Base-by-base conservation (phyloP, 1,140 invertebrate genomes). In the Ceratosolen fusciceps region DNA sequence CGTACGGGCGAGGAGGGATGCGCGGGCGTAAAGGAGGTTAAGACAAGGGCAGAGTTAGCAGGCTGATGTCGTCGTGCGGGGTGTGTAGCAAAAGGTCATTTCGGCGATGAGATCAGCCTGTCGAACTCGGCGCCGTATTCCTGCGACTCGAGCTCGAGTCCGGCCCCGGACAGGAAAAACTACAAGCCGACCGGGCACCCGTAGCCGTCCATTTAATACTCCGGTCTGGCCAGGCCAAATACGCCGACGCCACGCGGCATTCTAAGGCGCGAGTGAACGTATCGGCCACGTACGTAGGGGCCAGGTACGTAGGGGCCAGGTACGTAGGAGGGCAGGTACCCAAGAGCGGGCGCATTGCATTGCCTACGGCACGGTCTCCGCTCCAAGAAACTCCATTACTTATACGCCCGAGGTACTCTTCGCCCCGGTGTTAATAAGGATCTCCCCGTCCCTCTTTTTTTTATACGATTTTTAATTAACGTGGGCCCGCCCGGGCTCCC, bases 51-150 rank as follows among this genome's bases (percentile, higher is more conserved):
- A 88, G 89, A 90, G 90, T 91, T 91, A 90, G 88, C 91, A 92
- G 92, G 91, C 91, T 92, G 92, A 92, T 92, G 91, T 92, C 90
- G 91, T 93, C 92, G 89, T 90, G 86, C 89, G 90, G 90, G 90
- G 89, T 91, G 90, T 92, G 90, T 90, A 87, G 29, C 70, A 58
- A 86, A 82, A 80, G 90, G 85, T 91, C 92, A 93, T 92, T 93
- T 93, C 92, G 92, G 92, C 92, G 92, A 93, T 93, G 92, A 92
- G 92, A 93, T 93, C 92, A 93, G 92, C 92, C 92, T 92, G 92
- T 92, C 90, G 91, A 92, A 91, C 91, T 90, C 89, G 87, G 89
- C 86, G 82, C 88, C 85, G 81, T 83, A 82, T 86, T n/a, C 83
- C 60, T 77, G 52, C 74, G 34, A 72, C 34, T 58, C 26, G n/a